Evolutionary conservation across 2,888 invertebrate genomes (phyloP).

Genomic region (Alviniconcha strummeri): DNA sequence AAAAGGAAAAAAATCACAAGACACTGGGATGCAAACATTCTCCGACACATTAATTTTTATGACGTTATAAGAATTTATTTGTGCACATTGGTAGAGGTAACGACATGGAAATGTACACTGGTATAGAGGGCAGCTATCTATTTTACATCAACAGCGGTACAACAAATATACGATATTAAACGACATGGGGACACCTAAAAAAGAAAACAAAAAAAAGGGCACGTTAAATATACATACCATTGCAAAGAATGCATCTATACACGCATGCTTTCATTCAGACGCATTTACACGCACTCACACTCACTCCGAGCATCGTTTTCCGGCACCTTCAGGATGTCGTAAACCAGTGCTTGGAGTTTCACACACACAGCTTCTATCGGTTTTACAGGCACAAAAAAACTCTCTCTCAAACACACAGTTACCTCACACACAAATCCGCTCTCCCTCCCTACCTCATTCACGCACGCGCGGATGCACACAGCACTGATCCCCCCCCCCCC

Average conservation of each 20-base stretch:
- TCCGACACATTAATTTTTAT: background rate
- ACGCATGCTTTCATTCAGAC: background rate
- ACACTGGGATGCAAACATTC: background rate
- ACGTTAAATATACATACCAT: background rate
- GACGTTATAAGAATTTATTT: background rate
- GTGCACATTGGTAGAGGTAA: background rate
- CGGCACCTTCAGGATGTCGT: no score
- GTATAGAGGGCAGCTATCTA: background rate
- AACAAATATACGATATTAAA: background rate
- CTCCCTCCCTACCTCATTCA: no score
- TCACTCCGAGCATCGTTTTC: background rate
- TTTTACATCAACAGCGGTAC: background rate
- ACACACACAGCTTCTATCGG: no score
- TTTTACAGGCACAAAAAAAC: no score
- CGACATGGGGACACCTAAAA: background rate
- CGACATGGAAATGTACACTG: no score
- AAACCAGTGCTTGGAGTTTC: no score
- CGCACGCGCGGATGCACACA: no score
- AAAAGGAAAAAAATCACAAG: background rate
- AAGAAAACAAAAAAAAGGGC: background rate
- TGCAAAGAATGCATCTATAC: background rate
- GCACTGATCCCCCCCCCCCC: no score
- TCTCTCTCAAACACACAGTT: no score
- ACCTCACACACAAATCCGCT: no score
- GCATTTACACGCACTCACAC: background rate